These are phyloP conservation scores for Megaceryle maxima DNA, from an alignment of 2,113 vertebrate genomes.

Conservation along the genomic window DNA sequence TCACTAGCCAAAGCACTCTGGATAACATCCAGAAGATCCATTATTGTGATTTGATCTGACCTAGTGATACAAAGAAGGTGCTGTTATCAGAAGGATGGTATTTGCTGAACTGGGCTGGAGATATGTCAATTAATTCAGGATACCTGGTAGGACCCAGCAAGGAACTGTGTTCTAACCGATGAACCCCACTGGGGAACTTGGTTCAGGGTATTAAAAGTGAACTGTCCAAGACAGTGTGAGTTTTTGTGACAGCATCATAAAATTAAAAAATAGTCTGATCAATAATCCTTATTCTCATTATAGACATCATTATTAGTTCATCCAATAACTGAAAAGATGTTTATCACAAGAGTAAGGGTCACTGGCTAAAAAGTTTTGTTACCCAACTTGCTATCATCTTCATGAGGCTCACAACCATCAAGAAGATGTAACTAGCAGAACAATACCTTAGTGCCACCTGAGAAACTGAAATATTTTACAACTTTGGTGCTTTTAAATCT, in stretches of 20 bases:
- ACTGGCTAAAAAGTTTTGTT: background rate
- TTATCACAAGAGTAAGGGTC: background rate
- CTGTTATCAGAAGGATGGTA: background rate
- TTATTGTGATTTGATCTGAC: background rate
- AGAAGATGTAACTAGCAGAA: background rate
- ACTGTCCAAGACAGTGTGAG: background rate
- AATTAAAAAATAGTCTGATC: background rate
- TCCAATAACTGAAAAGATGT: background rate
- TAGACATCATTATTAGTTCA: background rate
- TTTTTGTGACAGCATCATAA: background rate
- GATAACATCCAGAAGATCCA: background rate
- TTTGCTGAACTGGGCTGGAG: background rate
- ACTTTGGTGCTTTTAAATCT: background rate
- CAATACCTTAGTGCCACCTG: accelerated
- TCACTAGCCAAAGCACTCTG: background rate
- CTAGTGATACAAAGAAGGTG: background rate
- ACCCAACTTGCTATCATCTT: background rate
- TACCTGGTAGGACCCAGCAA: background rate
- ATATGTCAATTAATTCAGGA: background rate
- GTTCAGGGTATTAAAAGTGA: background rate
- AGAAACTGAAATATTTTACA: background rate
- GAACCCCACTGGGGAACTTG: background rate
- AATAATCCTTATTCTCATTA: background rate
- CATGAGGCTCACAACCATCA: background rate
- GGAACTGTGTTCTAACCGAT: background rate